These are phyloP conservation scores for Priocnemis perturbator DNA, from an alignment of 2,888 invertebrate species.

Conservation along the genomic window DNA sequence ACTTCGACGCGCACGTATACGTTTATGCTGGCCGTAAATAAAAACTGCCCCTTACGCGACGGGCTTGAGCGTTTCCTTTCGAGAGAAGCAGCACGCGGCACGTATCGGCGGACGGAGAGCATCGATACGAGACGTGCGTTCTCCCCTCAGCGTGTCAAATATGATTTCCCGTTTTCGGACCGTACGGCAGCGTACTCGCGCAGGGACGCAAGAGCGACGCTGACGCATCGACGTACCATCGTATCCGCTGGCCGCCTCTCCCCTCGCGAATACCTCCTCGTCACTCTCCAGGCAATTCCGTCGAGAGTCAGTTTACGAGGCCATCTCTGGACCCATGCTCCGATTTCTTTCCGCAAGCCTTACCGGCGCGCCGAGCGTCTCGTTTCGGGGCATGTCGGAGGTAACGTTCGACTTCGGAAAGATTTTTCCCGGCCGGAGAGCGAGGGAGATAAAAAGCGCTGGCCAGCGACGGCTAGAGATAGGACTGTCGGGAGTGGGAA, in stretches of 20 bases:
- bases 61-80: too few species aligned
- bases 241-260: neutral
- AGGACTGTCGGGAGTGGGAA: constrained; percentile 12
- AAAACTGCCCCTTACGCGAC: too few species aligned
- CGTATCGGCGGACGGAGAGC: too few species aligned
- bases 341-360: constrained; percentile 18
- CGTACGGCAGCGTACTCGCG: too few species aligned
- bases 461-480: neutral
- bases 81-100: too few species aligned
- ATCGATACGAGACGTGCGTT: too few species aligned
- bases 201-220: too few species aligned
- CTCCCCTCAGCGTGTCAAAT: too few species aligned
- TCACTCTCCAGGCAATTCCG: constrained; percentile 20
- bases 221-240: neutral
- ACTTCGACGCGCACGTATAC: too few species aligned
- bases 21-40: too few species aligned
- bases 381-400: constrained; percentile 13
- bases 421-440: constrained; percentile 3
- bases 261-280: neutral
- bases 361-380: neutral
- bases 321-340: neutral
- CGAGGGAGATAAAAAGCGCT: constrained; percentile 20
- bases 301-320: constrained; percentile 27
- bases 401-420: constrained; percentile 5
- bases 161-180: too few species aligned